Conservation (phyloP, 1,140 invertebrate species). For the Cyrtorhinus lividipennis region DNA sequence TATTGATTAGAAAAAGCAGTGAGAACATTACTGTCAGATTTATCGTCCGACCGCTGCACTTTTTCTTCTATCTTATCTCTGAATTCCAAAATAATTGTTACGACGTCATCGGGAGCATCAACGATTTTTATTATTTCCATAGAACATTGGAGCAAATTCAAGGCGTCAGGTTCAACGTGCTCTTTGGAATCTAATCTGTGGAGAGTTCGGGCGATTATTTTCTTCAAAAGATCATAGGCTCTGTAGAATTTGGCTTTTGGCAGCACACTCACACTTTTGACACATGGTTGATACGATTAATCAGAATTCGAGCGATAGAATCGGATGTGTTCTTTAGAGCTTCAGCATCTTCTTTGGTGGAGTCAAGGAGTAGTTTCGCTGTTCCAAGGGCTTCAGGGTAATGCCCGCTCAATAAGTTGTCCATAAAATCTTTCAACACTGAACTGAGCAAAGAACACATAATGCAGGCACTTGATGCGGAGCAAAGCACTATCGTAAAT, state of each 20-base stretch:
- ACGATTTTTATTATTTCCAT: background rate
- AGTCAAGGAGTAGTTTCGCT: background rate
- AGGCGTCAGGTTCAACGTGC: too few relatives aligned
- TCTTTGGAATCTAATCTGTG: too few relatives aligned
- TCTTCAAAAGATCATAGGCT: too few relatives aligned
- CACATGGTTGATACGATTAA: background rate
- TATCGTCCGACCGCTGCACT: too few relatives aligned
- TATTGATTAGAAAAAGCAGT: too few relatives aligned
- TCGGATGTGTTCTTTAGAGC: background rate
- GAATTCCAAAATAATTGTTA: background rate
- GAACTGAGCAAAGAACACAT: too few relatives aligned
- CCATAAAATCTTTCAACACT: too few relatives aligned
- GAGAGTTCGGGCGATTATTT: too few relatives aligned
- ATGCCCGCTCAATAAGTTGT: background rate
- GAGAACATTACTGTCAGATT: too few relatives aligned
- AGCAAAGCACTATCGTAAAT: too few relatives aligned
- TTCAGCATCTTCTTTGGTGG: background rate
- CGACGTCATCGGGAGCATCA: background rate
- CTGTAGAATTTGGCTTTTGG: too few relatives aligned
- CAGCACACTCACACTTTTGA: background rate
- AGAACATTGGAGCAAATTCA: background rate
- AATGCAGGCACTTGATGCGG: too few relatives aligned
- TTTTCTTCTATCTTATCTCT: background rate
- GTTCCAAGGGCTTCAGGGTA: background rate
- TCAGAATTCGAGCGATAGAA: background rate